phyloP scores from a whole-genome alignment of 2,888 invertebrate species.

The Cynaeus angustus region DNA sequence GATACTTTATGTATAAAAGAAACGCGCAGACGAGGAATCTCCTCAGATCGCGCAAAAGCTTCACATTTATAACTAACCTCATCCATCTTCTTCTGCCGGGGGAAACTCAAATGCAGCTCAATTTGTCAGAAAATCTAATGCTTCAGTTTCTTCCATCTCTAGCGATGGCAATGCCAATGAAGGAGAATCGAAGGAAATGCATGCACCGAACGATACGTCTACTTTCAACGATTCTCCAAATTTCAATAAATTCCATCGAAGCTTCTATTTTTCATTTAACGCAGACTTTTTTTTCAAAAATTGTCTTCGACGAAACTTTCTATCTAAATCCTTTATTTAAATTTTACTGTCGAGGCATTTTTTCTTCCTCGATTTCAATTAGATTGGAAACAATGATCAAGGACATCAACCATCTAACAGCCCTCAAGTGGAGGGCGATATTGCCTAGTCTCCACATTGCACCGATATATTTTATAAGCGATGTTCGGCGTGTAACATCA shows the following conservation, averaged over 20 bases:
- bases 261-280: slow-evolving; percentile 18
- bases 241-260: slow-evolving; percentile 38
- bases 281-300: no score
- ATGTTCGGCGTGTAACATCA: slow-evolving; percentile 64
- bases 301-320: no score
- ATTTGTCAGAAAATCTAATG: slow-evolving; percentile 74
- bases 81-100: slow-evolving; percentile 72
- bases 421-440: slow-evolving; percentile 56
- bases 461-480: slow-evolving; percentile 64
- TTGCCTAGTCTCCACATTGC: slow-evolving; percentile 60
- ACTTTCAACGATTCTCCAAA: slow-evolving; percentile 35
- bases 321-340: no score
- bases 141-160: slow-evolving; percentile 63
- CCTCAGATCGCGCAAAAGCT: slow-evolving; percentile 72
- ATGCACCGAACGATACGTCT: slow-evolving; percentile 53
- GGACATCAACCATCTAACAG: slow-evolving; percentile 35
- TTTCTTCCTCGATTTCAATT: slow-evolving; percentile 25
- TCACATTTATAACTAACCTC: slow-evolving; percentile 75
- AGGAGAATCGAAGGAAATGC: slow-evolving; percentile 54
- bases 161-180: slow-evolving; percentile 58
- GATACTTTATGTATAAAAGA: slow-evolving; percentile 72
- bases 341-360: slow-evolving; percentile 6
- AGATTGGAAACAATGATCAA: slow-evolving; percentile 16
- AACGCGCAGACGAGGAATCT: slow-evolving; percentile 69
- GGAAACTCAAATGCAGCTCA: slow-evolving; percentile 73